Base-by-base conservation (phyloP, 2,888 invertebrate genomes). In the Reticulitermes lucifugus region DNA sequence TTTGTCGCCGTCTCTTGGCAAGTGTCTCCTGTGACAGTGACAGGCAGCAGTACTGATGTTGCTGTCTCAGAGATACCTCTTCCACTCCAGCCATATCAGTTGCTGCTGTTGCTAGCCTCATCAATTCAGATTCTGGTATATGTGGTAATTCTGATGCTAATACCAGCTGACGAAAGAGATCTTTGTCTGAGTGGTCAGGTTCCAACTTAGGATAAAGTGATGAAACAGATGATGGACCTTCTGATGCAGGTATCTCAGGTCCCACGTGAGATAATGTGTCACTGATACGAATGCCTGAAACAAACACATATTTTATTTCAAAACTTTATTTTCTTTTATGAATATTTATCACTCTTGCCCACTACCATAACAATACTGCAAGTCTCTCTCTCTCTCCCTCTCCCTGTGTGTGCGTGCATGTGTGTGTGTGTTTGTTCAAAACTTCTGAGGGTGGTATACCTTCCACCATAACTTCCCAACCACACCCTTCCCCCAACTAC, bases 91-190 rank as follows among this genome's bases (percentile, higher is more conserved):
- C 91, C 75, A 95, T 89, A 88, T 94, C 93, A 18, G 55, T 18
- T 0, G 95, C 95, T 86, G 82, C 84, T 25, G 22, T 77, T 87
- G 92, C 92, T 55, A 95, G 89, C 55, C 51, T 75, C 43, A 55
- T 21, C 73, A 85, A 18, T 35, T 85, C 79, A 14, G 79, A 29
- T 60, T 51, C 43, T 35, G 41, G 41, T 46, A 83, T 35, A 43
- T 83, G 79, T 65, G 84, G 84, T 46, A 90, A 91, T 87, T 94
- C 93, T 0, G 93, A 92, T 88, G 93, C 91, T 12, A 93, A 89
- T 43, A 96, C 92, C 46, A 96, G 90, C 88, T 95, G 95, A 65
- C 93, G 91, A 41, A 95, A 89, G 22, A 94, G 95, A 90, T 95
- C 95, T 22, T 90, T 90, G 89, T 90, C 92, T 22, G 86, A 86